Conservation (phyloP, 2,113 vertebrate genomes). For the Ancistrus triradiatus region DNA sequence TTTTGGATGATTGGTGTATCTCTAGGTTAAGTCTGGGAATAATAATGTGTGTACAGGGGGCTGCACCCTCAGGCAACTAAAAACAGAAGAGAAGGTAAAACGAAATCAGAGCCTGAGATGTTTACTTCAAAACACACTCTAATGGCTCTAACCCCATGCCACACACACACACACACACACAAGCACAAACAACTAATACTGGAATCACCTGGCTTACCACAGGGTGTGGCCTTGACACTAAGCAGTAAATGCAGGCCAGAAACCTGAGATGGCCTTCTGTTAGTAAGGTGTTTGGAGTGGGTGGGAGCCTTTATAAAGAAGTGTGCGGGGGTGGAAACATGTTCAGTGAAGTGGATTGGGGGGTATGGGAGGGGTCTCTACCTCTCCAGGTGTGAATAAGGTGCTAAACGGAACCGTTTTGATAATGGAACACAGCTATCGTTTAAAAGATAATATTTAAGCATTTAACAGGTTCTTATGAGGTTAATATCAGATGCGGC, state of each 20-base stretch:
- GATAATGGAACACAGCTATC: no score
- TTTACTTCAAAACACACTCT: conserved; percentile 47
- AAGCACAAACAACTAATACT: conserved; percentile 20
- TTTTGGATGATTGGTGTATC: no score
- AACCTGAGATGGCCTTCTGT: conserved; percentile 39
- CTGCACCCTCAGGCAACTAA: background rate
- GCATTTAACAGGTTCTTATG: no score
- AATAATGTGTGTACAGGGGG: no score
- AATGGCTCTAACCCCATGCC: conserved; percentile 35
- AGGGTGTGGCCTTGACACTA: conserved; percentile 49
- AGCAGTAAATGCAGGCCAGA: conserved; percentile 39
- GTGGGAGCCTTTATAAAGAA: conserved; percentile 2
- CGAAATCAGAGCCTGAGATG: conserved; percentile 34
- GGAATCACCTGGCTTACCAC: conserved; percentile 49
- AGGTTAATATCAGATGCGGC: no score
- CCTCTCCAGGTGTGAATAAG: conserved; percentile 24
- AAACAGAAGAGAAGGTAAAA: background rate
- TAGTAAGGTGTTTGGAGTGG: conserved; percentile 25
- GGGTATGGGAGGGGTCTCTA: background rate
- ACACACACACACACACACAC: conserved; percentile 22
- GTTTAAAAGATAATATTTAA: no score
- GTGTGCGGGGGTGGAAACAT: conserved; percentile 18
- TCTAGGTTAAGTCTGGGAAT: no score
- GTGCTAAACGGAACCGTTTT: conserved; percentile 13
- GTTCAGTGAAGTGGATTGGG: background rate